Evolutionary conservation across 2,888 invertebrate species (phyloP), one percentile per base, ranked within the genome.

Genomic region (Tanaodytes sp.): DNA sequence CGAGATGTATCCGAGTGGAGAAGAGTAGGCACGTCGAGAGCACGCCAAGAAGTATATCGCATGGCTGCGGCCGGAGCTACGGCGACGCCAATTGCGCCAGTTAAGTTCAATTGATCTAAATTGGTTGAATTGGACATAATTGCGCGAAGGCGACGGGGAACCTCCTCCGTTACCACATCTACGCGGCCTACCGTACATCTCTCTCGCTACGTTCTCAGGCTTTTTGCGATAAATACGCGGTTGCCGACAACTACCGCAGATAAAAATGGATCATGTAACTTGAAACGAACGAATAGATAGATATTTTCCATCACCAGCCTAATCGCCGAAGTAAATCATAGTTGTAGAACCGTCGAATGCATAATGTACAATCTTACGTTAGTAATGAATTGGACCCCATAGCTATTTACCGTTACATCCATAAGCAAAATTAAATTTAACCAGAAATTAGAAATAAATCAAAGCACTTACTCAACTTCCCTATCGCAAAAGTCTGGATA

Each of bases 91-190:
- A 84, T 84, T 84, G 79, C 82, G 84, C 84, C 73, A 80, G 81
- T 84, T 84, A 84, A 84, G 79, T 74, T 81, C 80, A 83, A 84
- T 84, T 84, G 83, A 77, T 75, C 81, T 81, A 79, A 83, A 84
- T 84, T 83, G 80, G 69, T 71, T 81, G 80, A 84, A 84, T 84
- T 84, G 84, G 72, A 76, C 69, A 77, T 84, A 84, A 84, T 84
- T 84, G 82, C 78, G 75, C 77, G 79, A 82, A 82, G 80, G 82
- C 82, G 81, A 82, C 81, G 81, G 82, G 83, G 81, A 79, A 82
- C 80, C 82, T 81, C 76, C 79, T 79, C 75, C 77, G 71, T 72
- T 73, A 70, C 72, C 64, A 74, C 73, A 73, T 76, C 72, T 71
- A 74, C 74, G 73, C 64, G 71, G 52, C 71, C 40, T 62, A 49